Evolutionary conservation across 2,888 invertebrate species (phyloP).

Genomic region (Pimpla rufipes): DNA sequence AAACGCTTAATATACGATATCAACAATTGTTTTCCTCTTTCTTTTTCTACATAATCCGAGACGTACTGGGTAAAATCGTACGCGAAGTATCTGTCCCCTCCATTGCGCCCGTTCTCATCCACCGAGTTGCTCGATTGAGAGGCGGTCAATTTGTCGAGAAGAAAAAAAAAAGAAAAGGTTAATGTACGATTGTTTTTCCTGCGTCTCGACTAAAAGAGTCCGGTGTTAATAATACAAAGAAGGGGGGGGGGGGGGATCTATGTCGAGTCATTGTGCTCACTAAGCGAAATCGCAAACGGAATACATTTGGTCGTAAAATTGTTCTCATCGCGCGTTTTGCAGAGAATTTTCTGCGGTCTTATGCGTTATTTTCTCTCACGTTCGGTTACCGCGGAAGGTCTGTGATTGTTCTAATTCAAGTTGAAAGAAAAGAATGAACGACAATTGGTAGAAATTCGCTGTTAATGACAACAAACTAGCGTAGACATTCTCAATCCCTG

Average conservation of each 20-base stretch:
- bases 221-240: constrained; percentile 40
- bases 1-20: constrained; percentile 68
- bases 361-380: constrained; percentile 24
- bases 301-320: constrained; percentile 80
- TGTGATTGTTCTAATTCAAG: constrained; percentile 69
- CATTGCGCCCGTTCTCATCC: constrained; percentile 18
- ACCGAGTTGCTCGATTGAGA: constrained; percentile 35
- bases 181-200: constrained; percentile 5
- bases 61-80: constrained; percentile 42
- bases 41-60: constrained; percentile 46
- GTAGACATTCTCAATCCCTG: constrained; percentile 29
- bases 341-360: neutral
- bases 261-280: constrained; percentile 74
- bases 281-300: constrained; percentile 75
- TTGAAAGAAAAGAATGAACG: constrained; percentile 72
- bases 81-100: constrained; percentile 22
- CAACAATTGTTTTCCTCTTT: constrained; percentile 58
- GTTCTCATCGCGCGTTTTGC: constrained; percentile 64
- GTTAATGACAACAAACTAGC: constrained; percentile 73
- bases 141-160: constrained; percentile 15
- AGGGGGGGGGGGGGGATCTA: constrained; percentile 65
- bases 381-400: constrained; percentile 60
- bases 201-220: constrained; percentile 52
- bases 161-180: constrained; percentile 6
- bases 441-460: constrained; percentile 74